These are phyloP conservation scores for Encarsia formosa DNA, from an alignment of 2,888 invertebrate genomes.

Conservation along the genomic window DNA sequence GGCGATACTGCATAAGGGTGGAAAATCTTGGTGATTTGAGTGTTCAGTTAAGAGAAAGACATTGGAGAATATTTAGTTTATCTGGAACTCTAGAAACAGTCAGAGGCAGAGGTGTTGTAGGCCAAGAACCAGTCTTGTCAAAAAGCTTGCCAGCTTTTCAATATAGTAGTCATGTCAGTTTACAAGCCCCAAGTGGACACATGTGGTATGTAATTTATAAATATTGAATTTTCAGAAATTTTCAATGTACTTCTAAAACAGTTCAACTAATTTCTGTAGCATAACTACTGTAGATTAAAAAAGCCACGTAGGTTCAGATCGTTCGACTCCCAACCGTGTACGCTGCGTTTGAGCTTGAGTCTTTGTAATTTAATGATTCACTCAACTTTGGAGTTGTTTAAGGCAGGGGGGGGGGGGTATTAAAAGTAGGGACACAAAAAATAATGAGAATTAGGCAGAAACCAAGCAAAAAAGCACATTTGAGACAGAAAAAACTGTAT, in stretches of 20 bases:
- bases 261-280: too few relatives aligned
- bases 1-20: constrained; percentile 96
- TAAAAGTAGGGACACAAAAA: too few relatives aligned
- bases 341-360: too few relatives aligned
- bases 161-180: constrained; percentile 94
- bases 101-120: constrained; percentile 93
- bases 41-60: constrained; percentile 92
- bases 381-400: too few relatives aligned
- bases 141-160: constrained; percentile 90
- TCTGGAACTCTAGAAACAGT: constrained; percentile 92
- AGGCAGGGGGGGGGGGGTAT: too few relatives aligned
- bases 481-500: too few relatives aligned
- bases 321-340: too few relatives aligned
- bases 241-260: background rate
- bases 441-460: too few relatives aligned
- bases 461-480: too few relatives aligned
- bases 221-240: background rate
- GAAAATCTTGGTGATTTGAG: constrained; percentile 88
- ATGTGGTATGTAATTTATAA: constrained; percentile 71
- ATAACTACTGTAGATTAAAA: too few relatives aligned
- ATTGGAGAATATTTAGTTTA: constrained; percentile 96
- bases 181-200: constrained; percentile 96
- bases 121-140: constrained; percentile 92
- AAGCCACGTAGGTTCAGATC: too few relatives aligned
- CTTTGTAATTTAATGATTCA: too few relatives aligned